Evolutionary conservation across 2,797 vertebrate species (phyloP), one percentile per base, ranked within the genome.

Genomic region (Rousettus madagascariensis): DNA sequence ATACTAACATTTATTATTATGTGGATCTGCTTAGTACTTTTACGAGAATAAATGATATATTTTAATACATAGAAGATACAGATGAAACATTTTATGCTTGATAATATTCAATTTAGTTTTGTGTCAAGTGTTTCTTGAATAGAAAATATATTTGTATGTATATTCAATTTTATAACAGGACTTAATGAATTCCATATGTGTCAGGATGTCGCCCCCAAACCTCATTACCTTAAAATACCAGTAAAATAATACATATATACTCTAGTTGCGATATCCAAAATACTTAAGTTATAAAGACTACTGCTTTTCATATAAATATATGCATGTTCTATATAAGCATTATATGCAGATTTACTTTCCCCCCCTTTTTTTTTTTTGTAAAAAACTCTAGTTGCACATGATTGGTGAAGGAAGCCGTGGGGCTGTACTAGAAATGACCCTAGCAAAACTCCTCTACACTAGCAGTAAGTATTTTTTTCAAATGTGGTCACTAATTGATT

Each of bases 361-460:
- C 59, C 22, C 12, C 38, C 11, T 26, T 33, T 61, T 80, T 63
- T 13, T 96, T 91, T 68, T 59, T 75, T 8, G 11, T 43, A 79
- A 71, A 53, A 90, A 86, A 13, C 77, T 63, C 96, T 72, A 99
- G 99, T 98, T 99, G 75, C 99, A 99, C 95, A 99, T 99, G 99
- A 97, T 99, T 66, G 99, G 99, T 13, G 99, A 99, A n/a, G 99
- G 99, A 89, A 99, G 98, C 97, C 99, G 99, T 96, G 99, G 99
- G 11, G 99, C 99, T 1, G 77, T 98, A 1, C 98, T 99, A 80
- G 99, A 99, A 98, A 99, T 99, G 97, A 99, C 99, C n/a, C 98
- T 99, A 84, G 98, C 99, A 0, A 99, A 99, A 98, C 94, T 99
- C 65, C 98, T 99, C 59, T 99, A 99, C 66, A 96, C 97, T 30